These are phyloP conservation scores for Syrmaticus mikado DNA, from an alignment of 2,113 vertebrate species.

Conservation along the genomic window DNA sequence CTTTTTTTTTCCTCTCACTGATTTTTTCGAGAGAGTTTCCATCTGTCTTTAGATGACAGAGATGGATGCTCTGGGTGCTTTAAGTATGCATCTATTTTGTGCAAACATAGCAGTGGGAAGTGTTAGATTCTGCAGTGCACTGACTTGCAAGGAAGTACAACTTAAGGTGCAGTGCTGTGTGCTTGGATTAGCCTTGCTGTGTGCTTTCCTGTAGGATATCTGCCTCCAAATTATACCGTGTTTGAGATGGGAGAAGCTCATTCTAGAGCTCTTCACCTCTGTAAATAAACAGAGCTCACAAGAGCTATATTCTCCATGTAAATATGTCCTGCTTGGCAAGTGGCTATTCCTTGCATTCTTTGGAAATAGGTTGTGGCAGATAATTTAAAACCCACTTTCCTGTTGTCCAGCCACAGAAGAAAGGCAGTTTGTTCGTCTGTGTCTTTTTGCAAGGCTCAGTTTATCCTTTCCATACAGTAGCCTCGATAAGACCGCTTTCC, in stretches of 20 bases:
- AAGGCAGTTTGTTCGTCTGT: background rate
- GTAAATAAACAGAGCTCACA: background rate
- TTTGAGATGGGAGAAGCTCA: background rate
- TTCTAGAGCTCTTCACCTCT: background rate
- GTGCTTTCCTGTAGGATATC: background rate
- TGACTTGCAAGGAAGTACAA: background rate
- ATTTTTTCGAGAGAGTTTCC: constrained; percentile 20
- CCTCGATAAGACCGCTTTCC: accelerated
- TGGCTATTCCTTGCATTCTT: background rate
- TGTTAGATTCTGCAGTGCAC: background rate
- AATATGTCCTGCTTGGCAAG: background rate
- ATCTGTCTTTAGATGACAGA: background rate
- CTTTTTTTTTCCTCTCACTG: background rate
- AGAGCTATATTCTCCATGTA: background rate
- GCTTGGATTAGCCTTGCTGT: background rate
- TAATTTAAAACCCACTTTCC: background rate
- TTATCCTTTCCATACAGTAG: background rate
- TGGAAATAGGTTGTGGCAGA: background rate
- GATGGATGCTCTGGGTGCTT: background rate
- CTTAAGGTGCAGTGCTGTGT: background rate
- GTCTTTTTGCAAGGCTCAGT: background rate
- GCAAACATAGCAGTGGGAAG: background rate
- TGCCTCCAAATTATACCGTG: background rate
- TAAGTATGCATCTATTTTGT: background rate
- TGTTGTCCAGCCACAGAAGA: background rate